Base-by-base conservation (phyloP, 1,140 invertebrate genomes). In the Riptortus pedestris region DNA sequence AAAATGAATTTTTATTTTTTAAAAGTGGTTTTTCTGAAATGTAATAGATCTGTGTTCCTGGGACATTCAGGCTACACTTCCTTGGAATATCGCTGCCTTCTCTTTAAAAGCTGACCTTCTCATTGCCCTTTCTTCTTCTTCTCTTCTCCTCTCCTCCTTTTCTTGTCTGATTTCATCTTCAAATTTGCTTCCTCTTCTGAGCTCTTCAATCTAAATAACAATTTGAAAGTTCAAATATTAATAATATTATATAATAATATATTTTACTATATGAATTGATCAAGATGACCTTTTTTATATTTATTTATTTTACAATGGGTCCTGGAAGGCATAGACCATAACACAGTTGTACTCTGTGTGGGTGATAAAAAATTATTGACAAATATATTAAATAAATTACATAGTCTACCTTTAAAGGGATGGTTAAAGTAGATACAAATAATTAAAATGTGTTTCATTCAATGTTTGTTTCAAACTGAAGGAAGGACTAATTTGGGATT, bases 101-200 rank as follows among this genome's bases (percentile, higher is more conserved):
- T 92, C 83, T 73, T 87, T 84, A 72, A 93, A 93, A 69, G 85
- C 83, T 69, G 83, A 83, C 70, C 83, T 81, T 60, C 90, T 78
- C 31, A 82, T 75, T 12, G 85, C 86, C 70, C 82, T 86, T 68
- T 92, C 87, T 71, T 91, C 86, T 65, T 90, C 86, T 70, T 86
- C 80, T 18, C 84, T 79, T 65, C 84, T 85, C 70, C 85, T 81
- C 69, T 91, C 87, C 71, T 93, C 90, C 71, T 93, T 88, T 74
- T 93, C 91, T 72, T 85, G 81, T 59, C 85, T 80, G 51, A 93
- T 91, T 76, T 93, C 91, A 67, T 88, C 83, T 70, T 91, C 88
- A 73, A 93, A 93, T 75, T 91, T 91, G 70, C 83, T 91, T 52
- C 83, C 79, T 70, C 85, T 85, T 9, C 82, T 74, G 33, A 90